Base-by-base conservation (phyloP, 2,888 invertebrate genomes). In the Colletes collaris region DNA sequence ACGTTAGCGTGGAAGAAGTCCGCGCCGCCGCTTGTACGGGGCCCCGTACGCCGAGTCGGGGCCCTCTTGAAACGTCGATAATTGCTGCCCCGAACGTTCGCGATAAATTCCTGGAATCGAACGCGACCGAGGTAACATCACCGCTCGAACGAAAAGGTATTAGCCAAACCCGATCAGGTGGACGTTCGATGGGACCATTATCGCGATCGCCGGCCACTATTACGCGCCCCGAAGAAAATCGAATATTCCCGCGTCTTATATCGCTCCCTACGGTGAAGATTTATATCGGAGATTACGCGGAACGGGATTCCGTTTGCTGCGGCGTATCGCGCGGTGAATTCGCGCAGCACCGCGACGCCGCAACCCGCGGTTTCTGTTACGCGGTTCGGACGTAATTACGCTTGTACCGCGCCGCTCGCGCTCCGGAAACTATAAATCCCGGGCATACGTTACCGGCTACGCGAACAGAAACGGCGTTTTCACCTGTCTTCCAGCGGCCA, bases 381-480 rank as follows among this genome's bases (percentile, higher is more conserved):
- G 53, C 56, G 49, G 27, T 27, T 66, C 58, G 72, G 66, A 46
- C 49, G 74, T 76, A 82, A 69, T 74, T 84, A 66, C 76, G 66
- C 63, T 59, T 53, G 71, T 63, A 68, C 63, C 58, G 13, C 63
- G 59, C 60, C 55, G 60, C 10, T 35, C 16, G 37, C 27, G 60
- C 76, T 58, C 69, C 67, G 79, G 70, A 59, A 62, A 72, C 76
- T 49, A 83, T 84, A 83, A 83, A 84, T 79, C 74, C 71, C 10
- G 27, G 27, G 16, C n/a, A 50, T 52, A 44, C 66, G 13, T 70
- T 67, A 49, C 64, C 62, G 16, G 27, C 60, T 58, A n/a, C 27
- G n/a, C 67, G 49, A 75, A 70, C 63, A 66, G 62, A 62, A 62
- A 75, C 73, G 77, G 75, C 67, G 77, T 84, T 81, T 81, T 79